Conservation (phyloP, 2,113 vertebrate genomes). For the Syrmaticus mikado region DNA sequence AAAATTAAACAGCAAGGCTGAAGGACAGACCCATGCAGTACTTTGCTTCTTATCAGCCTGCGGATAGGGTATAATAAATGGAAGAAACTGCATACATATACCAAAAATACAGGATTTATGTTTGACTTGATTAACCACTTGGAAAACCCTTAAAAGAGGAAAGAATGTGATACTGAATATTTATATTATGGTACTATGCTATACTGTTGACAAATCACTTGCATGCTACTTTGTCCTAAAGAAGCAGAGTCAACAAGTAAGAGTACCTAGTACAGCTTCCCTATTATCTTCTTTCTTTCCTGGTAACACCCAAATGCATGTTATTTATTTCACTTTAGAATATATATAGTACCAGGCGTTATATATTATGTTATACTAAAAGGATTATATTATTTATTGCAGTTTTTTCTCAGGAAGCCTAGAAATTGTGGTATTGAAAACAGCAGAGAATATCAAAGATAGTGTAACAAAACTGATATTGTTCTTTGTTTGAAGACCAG, state of each 20-base stretch:
- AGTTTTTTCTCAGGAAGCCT: too few species aligned
- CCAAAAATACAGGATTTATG: neutral
- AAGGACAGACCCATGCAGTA: fast-evolving
- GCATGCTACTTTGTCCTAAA: neutral
- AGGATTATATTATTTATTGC: neutral
- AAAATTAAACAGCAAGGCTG: neutral
- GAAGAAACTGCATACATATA: neutral
- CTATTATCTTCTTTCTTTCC: neutral
- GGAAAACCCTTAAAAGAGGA: neutral
- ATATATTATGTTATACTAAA: neutral
- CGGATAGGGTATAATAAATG: neutral
- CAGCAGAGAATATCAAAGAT: neutral
- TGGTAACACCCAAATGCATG: neutral
- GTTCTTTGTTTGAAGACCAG: neutral
- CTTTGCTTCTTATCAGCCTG: neutral
- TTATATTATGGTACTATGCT: fast-evolving
- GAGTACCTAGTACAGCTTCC: neutral
- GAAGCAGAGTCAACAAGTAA: neutral
- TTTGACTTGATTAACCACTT: neutral
- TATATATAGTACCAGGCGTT: neutral
- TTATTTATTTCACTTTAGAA: neutral
- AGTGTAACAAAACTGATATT: neutral
- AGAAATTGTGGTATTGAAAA: neutral
- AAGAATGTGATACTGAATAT: neutral
- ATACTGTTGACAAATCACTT: neutral